A percentile compares a stretch with the other conserved stretches of the same genome.
phyloP scores from a whole-genome alignment of 2,113 vertebrate genomes.

The Canis aureus region DNA sequence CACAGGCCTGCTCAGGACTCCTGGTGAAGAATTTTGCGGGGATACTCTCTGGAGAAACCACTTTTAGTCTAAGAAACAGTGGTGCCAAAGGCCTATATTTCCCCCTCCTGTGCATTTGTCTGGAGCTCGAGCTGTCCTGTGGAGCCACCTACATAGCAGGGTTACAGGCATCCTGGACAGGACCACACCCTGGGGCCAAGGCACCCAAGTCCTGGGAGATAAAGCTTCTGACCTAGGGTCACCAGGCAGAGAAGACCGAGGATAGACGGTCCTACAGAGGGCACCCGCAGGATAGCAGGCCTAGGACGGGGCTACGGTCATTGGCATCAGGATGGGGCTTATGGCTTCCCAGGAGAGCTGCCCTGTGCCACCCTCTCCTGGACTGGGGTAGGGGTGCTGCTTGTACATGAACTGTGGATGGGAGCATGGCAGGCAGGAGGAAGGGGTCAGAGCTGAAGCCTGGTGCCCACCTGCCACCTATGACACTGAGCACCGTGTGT shows the following conservation, averaged over 20 bases:
- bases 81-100: rapidly evolving
- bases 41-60: neutral
- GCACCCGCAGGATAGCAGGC: neutral
- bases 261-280: neutral
- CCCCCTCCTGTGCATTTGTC: rapidly evolving
- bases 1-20: neutral
- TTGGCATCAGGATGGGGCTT: neutral
- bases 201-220: neutral
- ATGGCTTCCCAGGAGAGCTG: neutral
- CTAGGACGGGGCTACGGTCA: neutral
- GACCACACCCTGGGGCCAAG: neutral
- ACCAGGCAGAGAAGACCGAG: neutral
- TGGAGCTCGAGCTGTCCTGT: neutral
- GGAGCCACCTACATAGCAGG: too few relatives aligned
- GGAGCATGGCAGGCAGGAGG: neutral
- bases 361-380: neutral
- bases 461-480: neutral
- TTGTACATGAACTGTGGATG: rapidly evolving
- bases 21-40: neutral
- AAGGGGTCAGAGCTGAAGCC: neutral
- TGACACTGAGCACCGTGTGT: rapidly evolving
- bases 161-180: rapidly evolving
- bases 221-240: neutral
- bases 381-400: rapidly evolving
- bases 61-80: neutral